Percentiles rank a stretch among this genome's conserved stretches.
Conservation (phyloP, 35 echinoderm and acorn worm species). For the Acanthaster planci region DNA sequence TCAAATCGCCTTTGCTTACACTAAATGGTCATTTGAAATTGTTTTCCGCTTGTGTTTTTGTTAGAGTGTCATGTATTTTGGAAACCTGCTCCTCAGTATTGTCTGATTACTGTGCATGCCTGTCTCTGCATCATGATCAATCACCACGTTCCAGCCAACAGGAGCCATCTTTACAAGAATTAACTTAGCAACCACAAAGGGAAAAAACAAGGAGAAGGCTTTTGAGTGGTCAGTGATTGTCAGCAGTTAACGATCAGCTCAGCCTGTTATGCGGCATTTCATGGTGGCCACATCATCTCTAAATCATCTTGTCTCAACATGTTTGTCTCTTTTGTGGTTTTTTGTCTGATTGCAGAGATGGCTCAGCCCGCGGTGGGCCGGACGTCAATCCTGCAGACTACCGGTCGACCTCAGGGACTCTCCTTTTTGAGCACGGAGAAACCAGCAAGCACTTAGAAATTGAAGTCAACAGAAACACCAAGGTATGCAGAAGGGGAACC, state of each 20-base stretch:
- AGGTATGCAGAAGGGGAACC: constrained; percentile 29
- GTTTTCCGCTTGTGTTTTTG: too few relatives aligned
- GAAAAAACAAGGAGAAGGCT: too few relatives aligned
- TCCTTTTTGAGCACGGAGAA: constrained; percentile 94
- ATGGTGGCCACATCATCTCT: neutral
- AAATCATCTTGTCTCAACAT: neutral
- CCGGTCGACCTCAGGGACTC: constrained; percentile 53
- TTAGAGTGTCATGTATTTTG: too few relatives aligned
- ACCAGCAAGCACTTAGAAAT: constrained; percentile 62
- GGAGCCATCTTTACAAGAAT: too few relatives aligned
- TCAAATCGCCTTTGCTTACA: too few relatives aligned
- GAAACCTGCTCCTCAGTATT: too few relatives aligned
- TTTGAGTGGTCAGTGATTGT: too few relatives aligned
- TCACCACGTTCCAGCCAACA: too few relatives aligned
- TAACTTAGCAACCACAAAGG: too few relatives aligned
- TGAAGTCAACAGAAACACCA: constrained; percentile 69
- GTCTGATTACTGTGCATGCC: too few relatives aligned
- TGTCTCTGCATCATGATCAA: too few relatives aligned
- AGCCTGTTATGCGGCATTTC: neutral
- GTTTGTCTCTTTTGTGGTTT: constrained; percentile 2
- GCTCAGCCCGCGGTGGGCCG: constrained; percentile 68
- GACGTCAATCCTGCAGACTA: constrained; percentile 58
- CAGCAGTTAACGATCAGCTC: neutral
- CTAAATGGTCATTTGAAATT: too few relatives aligned
- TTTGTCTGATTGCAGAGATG: constrained; percentile 69